These are phyloP conservation scores for Drosophila monieri DNA, from an alignment of 2,888 invertebrate species.

Conservation along the genomic window DNA sequence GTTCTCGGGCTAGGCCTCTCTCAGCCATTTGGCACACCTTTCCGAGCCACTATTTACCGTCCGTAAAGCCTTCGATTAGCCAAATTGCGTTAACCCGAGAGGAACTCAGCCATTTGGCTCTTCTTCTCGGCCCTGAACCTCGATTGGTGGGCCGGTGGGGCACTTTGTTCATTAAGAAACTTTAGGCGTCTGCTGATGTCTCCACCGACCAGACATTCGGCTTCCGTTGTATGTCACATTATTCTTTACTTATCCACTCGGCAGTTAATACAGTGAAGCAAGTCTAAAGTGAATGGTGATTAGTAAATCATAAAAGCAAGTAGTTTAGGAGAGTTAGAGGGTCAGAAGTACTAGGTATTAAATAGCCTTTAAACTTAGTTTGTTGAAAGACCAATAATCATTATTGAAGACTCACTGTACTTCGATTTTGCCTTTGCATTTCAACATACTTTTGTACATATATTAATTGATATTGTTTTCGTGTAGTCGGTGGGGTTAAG, in stretches of 20 bases:
- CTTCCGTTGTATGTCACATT: slow-evolving; percentile 48
- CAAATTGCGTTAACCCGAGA: slow-evolving; percentile 51
- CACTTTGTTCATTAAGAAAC: slow-evolving; percentile 44
- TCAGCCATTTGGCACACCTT: slow-evolving; percentile 60
- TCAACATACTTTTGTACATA: slow-evolving; percentile 41
- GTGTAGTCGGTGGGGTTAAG: slow-evolving; percentile 26
- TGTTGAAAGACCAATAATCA: too few relatives aligned
- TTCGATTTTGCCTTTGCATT: slow-evolving; percentile 28
- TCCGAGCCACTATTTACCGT: slow-evolving; percentile 50
- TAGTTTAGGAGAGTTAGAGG: neutral
- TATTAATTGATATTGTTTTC: slow-evolving; percentile 54
- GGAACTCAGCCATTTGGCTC: slow-evolving; percentile 10
- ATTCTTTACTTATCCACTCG: slow-evolving; percentile 27
- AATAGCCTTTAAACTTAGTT: too few relatives aligned
- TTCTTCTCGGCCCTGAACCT: slow-evolving; percentile 2
- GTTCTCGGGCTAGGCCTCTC: slow-evolving; percentile 3
- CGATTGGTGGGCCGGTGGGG: neutral
- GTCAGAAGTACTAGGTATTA: neutral
- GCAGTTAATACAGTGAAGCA: slow-evolving; percentile 4
- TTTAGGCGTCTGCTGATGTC: slow-evolving; percentile 41
- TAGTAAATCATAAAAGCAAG: too few relatives aligned
- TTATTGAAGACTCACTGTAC: neutral
- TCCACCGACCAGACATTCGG: slow-evolving; percentile 40
- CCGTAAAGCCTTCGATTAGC: slow-evolving; percentile 66
- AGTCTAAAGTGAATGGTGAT: neutral